Conservation (phyloP, 2,113 vertebrate species). For the Pteropus alecto region DNA sequence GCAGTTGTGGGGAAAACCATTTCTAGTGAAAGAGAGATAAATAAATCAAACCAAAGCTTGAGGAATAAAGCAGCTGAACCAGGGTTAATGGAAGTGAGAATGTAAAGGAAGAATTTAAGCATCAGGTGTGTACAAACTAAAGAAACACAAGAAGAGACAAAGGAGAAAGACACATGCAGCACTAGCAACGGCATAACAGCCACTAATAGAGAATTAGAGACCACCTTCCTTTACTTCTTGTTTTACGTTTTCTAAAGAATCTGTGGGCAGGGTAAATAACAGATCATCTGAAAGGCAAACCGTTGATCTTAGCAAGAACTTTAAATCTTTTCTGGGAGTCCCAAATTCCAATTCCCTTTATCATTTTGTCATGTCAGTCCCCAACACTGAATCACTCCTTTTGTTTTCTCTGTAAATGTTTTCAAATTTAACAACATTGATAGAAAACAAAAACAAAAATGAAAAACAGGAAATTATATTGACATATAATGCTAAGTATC, state of each 20-base stretch:
- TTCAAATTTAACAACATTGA: background rate
- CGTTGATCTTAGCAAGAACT: background rate
- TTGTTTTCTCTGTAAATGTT: background rate
- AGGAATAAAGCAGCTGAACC: background rate
- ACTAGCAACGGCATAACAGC: background rate
- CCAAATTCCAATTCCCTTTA: background rate
- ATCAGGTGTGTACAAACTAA: background rate
- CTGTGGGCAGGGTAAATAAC: background rate
- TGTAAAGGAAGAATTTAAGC: background rate
- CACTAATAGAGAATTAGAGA: background rate
- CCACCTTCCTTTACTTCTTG: background rate
- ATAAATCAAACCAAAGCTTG: background rate
- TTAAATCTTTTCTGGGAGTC: background rate
- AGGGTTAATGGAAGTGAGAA: background rate
- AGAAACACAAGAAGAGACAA: background rate
- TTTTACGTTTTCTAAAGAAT: background rate
- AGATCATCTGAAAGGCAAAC: background rate
- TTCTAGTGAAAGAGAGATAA: background rate
- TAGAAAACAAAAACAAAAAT: background rate
- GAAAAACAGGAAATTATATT: background rate
- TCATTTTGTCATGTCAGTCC: background rate
- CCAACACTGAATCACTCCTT: background rate
- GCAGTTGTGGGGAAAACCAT: background rate
- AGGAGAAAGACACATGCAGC: background rate
- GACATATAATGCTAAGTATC: background rate